Evolutionary conservation across 2,113 vertebrate species (phyloP).

Genomic region (Malurus cyaneus): DNA sequence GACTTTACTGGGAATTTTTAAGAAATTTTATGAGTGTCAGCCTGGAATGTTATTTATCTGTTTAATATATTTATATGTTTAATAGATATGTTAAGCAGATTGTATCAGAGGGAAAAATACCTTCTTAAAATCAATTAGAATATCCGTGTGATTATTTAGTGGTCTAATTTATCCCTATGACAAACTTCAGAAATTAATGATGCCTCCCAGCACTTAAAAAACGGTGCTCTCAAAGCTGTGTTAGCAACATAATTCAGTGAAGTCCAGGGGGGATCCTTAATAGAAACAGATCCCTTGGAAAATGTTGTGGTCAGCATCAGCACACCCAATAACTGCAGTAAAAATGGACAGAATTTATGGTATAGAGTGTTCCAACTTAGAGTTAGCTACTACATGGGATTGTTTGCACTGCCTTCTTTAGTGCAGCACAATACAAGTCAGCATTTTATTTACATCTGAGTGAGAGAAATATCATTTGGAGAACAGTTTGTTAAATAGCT

Average conservation of each 20-base stretch:
- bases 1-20: background rate
- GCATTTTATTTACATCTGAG: conserved; percentile 55
- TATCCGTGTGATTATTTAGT: conserved; percentile 3
- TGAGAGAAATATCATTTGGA: conserved; percentile 25
- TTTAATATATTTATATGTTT: too few species aligned
- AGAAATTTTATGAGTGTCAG: background rate
- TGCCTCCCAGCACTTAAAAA: background rate
- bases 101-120: background rate
- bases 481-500: conserved; percentile 51
- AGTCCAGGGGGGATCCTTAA: background rate
- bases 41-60: background rate
- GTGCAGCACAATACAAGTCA: conserved; percentile 37
- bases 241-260: background rate
- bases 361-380: background rate
- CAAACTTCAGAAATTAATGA: conserved; percentile 15
- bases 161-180: background rate
- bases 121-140: background rate
- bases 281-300: conserved; percentile 37
- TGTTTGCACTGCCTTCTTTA: conserved; percentile 16
- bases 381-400: conserved; percentile 22
- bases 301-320: conserved; percentile 21
- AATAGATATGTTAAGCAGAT: background rate
- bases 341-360: conserved; percentile 51
- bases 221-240: background rate
- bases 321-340: background rate